phyloP scores from a whole-genome alignment of 2,797 vertebrate species.

The Acanthurus lineatus region DNA sequence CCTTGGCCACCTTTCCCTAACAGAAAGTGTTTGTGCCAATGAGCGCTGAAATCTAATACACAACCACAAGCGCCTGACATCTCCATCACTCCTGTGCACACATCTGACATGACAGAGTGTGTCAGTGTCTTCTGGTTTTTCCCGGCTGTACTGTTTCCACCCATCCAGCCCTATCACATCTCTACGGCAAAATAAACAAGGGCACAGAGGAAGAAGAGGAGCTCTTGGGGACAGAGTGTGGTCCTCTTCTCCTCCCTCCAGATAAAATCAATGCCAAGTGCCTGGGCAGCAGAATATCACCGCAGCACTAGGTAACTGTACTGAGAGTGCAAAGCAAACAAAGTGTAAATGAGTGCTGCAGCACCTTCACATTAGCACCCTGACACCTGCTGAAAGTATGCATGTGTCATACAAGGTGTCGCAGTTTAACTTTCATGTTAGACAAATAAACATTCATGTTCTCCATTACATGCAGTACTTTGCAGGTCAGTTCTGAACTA shows the following conservation, averaged over 20 bases:
- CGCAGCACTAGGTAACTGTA: constrained; percentile 43
- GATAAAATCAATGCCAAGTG: constrained; percentile 69
- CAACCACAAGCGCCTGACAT: constrained; percentile 39
- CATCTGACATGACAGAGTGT: constrained; percentile 49
- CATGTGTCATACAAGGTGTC: neutral
- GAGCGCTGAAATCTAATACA: constrained; percentile 13
- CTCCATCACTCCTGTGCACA: constrained; percentile 35
- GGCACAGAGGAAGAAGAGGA: constrained; percentile 16
- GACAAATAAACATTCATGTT: neutral
- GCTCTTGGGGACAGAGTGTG: constrained; percentile 42
- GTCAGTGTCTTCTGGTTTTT: constrained; percentile 51
- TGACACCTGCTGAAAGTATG: constrained; percentile 12
- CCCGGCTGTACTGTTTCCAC: constrained; percentile 45
- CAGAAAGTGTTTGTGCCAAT: neutral
- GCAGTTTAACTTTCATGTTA: neutral
- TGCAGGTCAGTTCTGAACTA: neutral
- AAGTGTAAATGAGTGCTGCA: constrained; percentile 46
- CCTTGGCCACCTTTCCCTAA: constrained; percentile 14
- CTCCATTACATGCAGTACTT: neutral
- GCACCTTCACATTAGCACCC: constrained; percentile 17
- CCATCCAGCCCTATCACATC: constrained; percentile 47
- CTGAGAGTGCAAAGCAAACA: constrained; percentile 47
- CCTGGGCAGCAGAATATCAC: constrained; percentile 62
- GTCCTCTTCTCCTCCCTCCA: constrained; percentile 32
- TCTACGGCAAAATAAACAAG: constrained; percentile 45